Percentiles rank a stretch among this genome's conserved stretches.
Evolutionary conservation across 2,888 invertebrate species (phyloP).

Genomic region (Orthonychiurus folsomi): DNA sequence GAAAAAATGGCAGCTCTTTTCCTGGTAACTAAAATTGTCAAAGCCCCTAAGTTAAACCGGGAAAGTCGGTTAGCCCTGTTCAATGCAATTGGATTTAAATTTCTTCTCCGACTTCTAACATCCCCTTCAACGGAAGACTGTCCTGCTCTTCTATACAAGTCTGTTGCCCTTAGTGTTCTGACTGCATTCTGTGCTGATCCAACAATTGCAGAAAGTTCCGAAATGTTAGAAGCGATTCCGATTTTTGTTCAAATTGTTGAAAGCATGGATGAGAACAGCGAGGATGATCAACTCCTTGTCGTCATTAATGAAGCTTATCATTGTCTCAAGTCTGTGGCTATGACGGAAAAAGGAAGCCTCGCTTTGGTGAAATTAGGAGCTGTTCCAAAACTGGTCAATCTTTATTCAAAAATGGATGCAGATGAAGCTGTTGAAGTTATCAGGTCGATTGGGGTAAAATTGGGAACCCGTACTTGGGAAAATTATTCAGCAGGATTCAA

Average conservation of each 20-base stretch:
- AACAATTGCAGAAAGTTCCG: constrained; percentile 68
- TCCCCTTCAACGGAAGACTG: constrained; percentile 71
- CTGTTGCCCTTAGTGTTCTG: constrained; percentile 76
- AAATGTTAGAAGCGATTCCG: constrained; percentile 73
- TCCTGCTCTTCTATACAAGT: constrained; percentile 80
- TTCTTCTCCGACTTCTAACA: constrained; percentile 68
- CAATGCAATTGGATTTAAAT: constrained; percentile 80
- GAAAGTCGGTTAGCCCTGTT: constrained; percentile 71
- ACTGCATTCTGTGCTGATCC: constrained; percentile 77
- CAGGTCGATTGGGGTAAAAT: constrained; percentile 61
- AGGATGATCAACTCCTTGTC: constrained; percentile 64
- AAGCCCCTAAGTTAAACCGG: constrained; percentile 68
- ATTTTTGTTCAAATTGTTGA: constrained; percentile 75
- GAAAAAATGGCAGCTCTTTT: constrained; percentile 86
- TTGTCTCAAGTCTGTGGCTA: constrained; percentile 41
- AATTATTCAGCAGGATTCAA: constrained; percentile 65
- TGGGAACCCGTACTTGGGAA: constrained; percentile 68
- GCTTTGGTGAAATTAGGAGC: constrained; percentile 68
- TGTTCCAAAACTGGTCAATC: constrained; percentile 54
- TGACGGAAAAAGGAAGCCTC: constrained; percentile 61
- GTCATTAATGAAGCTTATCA: constrained; percentile 43
- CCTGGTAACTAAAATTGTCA: constrained; percentile 82
- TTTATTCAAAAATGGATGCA: constrained; percentile 76
- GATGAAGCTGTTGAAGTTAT: constrained; percentile 77
- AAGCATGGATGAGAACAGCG: constrained; percentile 66